Evolutionary conservation across 2,797 vertebrate genomes (phyloP).

Genomic region (Triplophysa yarkandensis): DNA sequence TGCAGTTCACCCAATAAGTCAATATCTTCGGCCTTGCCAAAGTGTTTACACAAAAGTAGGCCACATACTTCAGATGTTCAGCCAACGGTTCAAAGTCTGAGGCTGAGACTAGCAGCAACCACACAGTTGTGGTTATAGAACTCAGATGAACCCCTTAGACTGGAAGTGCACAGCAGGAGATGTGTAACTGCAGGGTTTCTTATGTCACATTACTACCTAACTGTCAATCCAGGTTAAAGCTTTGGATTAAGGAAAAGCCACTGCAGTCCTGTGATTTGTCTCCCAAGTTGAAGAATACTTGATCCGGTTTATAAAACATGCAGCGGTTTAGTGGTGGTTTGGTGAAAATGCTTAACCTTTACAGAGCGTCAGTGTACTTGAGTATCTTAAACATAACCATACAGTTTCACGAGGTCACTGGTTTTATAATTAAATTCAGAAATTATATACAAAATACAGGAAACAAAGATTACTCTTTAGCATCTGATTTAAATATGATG

Average conservation of each 20-base stretch:
- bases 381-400: not conserved
- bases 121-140: not conserved
- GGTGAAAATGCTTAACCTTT: slow-evolving; percentile 12
- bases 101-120: no score
- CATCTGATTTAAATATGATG: not conserved
- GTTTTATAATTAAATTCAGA: not conserved
- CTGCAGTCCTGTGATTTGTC: not conserved
- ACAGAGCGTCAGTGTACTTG: not conserved
- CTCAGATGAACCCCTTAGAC: slow-evolving; percentile 25
- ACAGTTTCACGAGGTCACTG: not conserved
- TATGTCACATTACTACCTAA: not conserved
- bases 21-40: no score
- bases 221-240: slow-evolving; percentile 38
- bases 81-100: no score
- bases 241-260: slow-evolving; percentile 22
- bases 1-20: no score
- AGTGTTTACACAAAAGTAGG: no score
- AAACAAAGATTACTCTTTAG: not conserved
- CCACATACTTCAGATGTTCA: no score
- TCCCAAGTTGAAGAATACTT: slow-evolving; percentile 7
- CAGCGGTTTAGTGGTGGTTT: slow-evolving; percentile 1
- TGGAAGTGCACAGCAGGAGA: slow-evolving; percentile 29
- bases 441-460: not conserved
- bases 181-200: slow-evolving; percentile 4
- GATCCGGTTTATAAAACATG: slow-evolving; percentile 34